These are phyloP conservation scores for Prionailurus viverrinus DNA, from an alignment of 2,113 vertebrate species.

Conservation along the genomic window DNA sequence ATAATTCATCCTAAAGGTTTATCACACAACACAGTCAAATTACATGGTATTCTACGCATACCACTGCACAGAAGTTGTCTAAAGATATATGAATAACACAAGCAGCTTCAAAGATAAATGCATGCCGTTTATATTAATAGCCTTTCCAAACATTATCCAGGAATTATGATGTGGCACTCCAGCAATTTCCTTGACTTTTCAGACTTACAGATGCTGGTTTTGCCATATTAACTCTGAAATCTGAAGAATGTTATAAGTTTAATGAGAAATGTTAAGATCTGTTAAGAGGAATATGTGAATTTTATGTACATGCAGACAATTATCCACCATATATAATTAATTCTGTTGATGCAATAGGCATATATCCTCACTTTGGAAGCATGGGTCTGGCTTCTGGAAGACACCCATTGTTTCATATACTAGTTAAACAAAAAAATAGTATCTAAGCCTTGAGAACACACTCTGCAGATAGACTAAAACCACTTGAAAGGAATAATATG, in stretches of 20 bases:
- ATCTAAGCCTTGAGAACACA: constrained; percentile 29
- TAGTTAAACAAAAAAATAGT: constrained; percentile 30
- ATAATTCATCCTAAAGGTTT: constrained; percentile 84
- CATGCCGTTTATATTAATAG: not conserved
- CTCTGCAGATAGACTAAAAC: not conserved
- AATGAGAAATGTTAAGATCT: not conserved
- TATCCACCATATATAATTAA: not conserved
- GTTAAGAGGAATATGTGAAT: not conserved
- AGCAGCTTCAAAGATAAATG: constrained; percentile 41
- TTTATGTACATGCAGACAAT: not conserved
- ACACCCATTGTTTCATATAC: constrained; percentile 19
- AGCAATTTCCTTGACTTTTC: not conserved
- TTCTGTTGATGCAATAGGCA: not conserved
- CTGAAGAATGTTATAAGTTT: not conserved
- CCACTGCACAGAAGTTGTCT: constrained; percentile 43
- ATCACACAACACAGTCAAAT: constrained; percentile 77
- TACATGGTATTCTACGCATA: constrained; percentile 33
- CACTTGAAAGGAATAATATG: not conserved
- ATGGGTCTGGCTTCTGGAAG: not conserved
- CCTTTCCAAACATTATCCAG: not conserved
- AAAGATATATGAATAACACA: constrained; percentile 56
- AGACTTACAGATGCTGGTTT: not conserved
- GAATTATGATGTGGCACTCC: not conserved
- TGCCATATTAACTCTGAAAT: not conserved
- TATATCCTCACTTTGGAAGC: not conserved